Percentiles rank a stretch among this genome's conserved stretches.
phyloP scores from a whole-genome alignment of 2,797 vertebrate genomes.

The Phylloscopus collybita region DNA sequence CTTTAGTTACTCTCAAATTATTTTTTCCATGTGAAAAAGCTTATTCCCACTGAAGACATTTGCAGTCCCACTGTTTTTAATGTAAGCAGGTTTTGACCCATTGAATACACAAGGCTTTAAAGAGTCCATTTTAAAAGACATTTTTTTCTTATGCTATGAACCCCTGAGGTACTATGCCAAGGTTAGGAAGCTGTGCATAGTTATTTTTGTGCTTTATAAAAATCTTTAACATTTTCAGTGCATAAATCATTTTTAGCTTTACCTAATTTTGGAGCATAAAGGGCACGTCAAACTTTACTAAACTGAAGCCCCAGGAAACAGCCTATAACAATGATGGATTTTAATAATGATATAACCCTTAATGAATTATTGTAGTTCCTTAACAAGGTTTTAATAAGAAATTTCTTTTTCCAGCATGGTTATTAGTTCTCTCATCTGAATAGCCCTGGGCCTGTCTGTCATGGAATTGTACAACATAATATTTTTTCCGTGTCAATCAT shows the following conservation, averaged over 20 bases:
- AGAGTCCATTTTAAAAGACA: background rate
- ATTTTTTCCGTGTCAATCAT: conserved; percentile 74
- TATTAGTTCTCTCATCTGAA: conserved; percentile 72
- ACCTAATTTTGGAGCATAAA: conserved; percentile 69
- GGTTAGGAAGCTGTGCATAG: conserved; percentile 18
- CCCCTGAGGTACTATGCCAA: conserved; percentile 16
- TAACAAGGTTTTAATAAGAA: conserved; percentile 76
- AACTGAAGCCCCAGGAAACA: conserved; percentile 55
- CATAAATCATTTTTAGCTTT: conserved; percentile 72
- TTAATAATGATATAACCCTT: conserved; percentile 76
- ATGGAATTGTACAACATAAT: conserved; percentile 62
- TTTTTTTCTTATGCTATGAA: conserved; percentile 17
- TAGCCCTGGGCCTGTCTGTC: conserved; percentile 61
- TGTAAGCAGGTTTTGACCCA: conserved; percentile 13
- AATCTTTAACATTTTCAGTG: conserved; percentile 51
- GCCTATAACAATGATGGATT: conserved; percentile 69
- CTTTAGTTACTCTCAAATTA: background rate
- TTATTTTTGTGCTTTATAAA: conserved; percentile 63
- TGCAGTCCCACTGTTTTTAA: conserved; percentile 2
- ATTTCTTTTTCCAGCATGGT: conserved; percentile 63
- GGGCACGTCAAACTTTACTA: conserved; percentile 72
- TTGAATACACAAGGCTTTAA: conserved; percentile 15
- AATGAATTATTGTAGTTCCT: conserved; percentile 75
- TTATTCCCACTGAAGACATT: background rate
- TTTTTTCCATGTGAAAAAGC: background rate